These are phyloP conservation scores for Hedya salicella DNA, from an alignment of 2,888 invertebrate genomes.

Conservation along the genomic window DNA sequence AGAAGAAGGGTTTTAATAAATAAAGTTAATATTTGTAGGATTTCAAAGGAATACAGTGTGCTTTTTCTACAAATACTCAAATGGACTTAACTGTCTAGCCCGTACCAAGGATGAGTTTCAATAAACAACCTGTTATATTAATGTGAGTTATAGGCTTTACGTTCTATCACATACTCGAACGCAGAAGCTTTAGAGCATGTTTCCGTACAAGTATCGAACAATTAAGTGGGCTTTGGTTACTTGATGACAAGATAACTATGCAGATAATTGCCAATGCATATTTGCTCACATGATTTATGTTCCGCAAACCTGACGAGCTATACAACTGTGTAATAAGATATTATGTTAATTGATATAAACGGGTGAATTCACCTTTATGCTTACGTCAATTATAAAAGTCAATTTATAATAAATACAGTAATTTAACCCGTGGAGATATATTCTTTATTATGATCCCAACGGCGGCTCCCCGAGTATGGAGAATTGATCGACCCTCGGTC, in stretches of 20 bases:
- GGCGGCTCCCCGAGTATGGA: conserved; percentile 23
- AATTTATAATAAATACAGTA: background rate
- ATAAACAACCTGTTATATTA: background rate
- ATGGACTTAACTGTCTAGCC: too few relatives aligned
- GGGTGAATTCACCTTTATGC: too few relatives aligned
- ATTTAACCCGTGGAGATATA: background rate
- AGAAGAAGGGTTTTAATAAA: too few relatives aligned
- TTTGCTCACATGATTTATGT: conserved; percentile 46
- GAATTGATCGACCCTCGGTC: conserved; percentile 15
- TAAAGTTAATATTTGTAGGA: too few relatives aligned
- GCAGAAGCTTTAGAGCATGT: background rate
- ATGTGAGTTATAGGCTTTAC: too few relatives aligned
- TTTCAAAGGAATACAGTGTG: too few relatives aligned
- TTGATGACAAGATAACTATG: conserved; percentile 35
- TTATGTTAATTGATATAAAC: background rate
- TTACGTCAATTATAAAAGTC: too few relatives aligned
- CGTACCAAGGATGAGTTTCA: background rate
- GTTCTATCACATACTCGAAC: background rate
- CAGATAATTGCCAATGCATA: conserved; percentile 49
- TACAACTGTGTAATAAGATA: conserved; percentile 16
- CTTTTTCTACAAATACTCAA: too few relatives aligned
- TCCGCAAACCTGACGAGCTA: conserved; percentile 52
- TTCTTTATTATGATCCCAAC: conserved; percentile 6
- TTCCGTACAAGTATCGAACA: background rate
- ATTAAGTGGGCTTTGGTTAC: conserved; percentile 11